Evolutionary conservation across 1,140 invertebrate genomes (phyloP), one percentile per base, ranked within the genome.

Genomic region (Lepidurus couesii): DNA sequence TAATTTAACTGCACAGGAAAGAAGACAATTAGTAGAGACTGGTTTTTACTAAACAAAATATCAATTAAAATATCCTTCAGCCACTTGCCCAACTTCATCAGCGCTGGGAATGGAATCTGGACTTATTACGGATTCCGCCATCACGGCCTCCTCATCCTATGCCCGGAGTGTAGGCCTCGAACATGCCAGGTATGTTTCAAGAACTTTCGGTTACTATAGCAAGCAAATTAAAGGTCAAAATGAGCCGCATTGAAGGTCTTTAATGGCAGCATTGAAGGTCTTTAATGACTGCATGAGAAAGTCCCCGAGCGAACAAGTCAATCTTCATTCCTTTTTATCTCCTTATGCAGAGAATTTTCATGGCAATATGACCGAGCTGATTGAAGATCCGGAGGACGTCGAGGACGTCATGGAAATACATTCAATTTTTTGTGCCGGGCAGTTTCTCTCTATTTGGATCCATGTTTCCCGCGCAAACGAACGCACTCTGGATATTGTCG

Each of bases 61-160:
- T 9, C 5, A 9, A 21, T 42, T 76, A 16, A 47, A 76, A 42
- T 75, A 16, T 43, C 24, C 74, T 42, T 26, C 45, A 77, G 21
- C 53, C 45, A 44, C 74, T 21, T n/a, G 44, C 43, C 75, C 73
- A 44, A 21, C 44, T 26, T 26, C 44, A 10, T 44, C 75, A 42
- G 75, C 89, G 13, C 83, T 91, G 80, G 89, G 89, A 76, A 89
- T 90, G 89, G 88, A 90, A 84, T 88, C 84, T 78, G 88, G 89
- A 78, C 85, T 85, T 80, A 90, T 90, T 80, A 85, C 86, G 65
- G 88, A 90, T 83, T 84, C 87, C 81, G 88, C 88, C 81, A 89
- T 90, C 79, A 85, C 87, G 45, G 89, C 89, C 75, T 89, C 88
- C 81, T 89, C 89, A 65, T 88, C 88, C 80, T 89, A 88, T 81